Conservation (phyloP, 2,113 vertebrate species). For the Ovis canadensis region DNA sequence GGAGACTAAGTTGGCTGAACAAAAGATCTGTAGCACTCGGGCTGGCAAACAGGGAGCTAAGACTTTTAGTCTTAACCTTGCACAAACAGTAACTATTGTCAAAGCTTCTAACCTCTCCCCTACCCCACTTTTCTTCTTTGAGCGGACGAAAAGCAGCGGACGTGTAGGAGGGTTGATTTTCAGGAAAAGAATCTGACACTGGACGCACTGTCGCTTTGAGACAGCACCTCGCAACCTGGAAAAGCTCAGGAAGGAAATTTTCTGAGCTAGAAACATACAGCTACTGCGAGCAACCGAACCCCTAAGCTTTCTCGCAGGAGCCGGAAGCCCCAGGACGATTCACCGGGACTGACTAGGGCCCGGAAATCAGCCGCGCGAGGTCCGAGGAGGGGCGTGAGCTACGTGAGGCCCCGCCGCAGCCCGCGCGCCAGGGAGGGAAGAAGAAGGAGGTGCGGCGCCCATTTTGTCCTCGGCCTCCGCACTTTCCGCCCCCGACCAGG, state of each 20-base stretch:
- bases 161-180: not conserved
- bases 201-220: not conserved
- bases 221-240: not conserved
- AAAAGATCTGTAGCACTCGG: not conserved
- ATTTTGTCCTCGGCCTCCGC: slow-evolving; percentile 51
- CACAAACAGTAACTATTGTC: not conserved
- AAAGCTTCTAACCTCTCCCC: not conserved
- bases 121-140: not conserved
- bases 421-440: not conserved
- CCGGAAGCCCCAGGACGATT: fast-evolving
- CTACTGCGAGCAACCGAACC: fast-evolving
- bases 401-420: not conserved
- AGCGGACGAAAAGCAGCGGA: not conserved
- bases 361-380: not conserved
- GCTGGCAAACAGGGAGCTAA: not conserved
- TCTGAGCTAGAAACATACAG: not conserved
- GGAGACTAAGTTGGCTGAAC: not conserved
- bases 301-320: no score
- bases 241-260: not conserved
- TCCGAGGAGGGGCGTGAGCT: not conserved
- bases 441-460: slow-evolving; percentile 39
- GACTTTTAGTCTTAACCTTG: not conserved
- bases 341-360: not conserved
- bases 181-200: not conserved
- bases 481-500: not conserved